A percentile compares a stretch with the other conserved stretches of the same genome.
phyloP scores from a whole-genome alignment of 1,140 invertebrate species.

The Cherax quadricarinatus region DNA sequence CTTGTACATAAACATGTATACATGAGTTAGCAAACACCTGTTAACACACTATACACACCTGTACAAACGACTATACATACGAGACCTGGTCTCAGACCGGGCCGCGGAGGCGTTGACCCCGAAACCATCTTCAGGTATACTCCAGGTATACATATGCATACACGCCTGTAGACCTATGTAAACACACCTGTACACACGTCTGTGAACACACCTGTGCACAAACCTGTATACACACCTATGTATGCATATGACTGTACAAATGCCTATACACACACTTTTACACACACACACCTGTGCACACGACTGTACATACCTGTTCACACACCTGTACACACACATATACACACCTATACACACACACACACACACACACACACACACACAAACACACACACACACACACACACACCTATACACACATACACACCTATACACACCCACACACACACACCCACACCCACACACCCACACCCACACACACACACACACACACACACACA shows the following conservation, averaged over 20 bases:
- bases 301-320: background rate
- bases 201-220: background rate
- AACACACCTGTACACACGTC: background rate
- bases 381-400: slow-evolving; percentile 1
- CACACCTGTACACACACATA: background rate
- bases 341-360: background rate
- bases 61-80: background rate
- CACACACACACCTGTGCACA: background rate
- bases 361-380: background rate
- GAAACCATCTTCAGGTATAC: too few relatives aligned
- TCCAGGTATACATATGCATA: background rate
- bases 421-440: background rate
- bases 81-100: too few relatives aligned
- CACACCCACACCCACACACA: too few relatives aligned
- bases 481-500: too few relatives aligned
- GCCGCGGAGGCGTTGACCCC: too few relatives aligned
- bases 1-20: background rate
- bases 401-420: slow-evolving; percentile 6
- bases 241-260: background rate
- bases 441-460: too few relatives aligned
- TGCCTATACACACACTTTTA: background rate
- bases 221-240: too few relatives aligned
- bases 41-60: background rate
- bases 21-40: background rate
- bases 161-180: background rate